A percentile compares a stretch with the other conserved stretches of the same genome.
phyloP scores from a whole-genome alignment of 1,140 invertebrate species.

The Aphaenogaster floridana region DNA sequence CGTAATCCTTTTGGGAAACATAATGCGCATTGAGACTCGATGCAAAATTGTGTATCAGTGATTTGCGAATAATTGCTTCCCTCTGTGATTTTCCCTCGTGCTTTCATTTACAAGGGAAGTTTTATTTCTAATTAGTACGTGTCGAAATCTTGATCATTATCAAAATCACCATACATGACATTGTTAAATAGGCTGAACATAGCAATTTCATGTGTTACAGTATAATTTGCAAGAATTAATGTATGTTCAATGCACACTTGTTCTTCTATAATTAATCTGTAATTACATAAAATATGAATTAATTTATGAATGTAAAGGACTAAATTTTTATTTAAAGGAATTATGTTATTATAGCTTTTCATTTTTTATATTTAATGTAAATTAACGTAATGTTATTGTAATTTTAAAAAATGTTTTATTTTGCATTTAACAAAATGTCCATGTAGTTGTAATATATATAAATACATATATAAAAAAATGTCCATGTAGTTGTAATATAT shows the following conservation, averaged over 20 bases:
- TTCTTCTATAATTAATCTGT: slow-evolving; percentile 33
- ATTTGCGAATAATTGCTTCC: slow-evolving; percentile 68
- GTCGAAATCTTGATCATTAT: slow-evolving; percentile 33
- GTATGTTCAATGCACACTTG: slow-evolving; percentile 1
- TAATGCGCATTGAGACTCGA: slow-evolving; percentile 65
- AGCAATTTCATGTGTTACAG: neutral
- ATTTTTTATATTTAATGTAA: neutral
- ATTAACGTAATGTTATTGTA: neutral
- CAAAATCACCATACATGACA: slow-evolving; percentile 19
- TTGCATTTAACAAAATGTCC: neutral
- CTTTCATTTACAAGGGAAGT: slow-evolving; percentile 33
- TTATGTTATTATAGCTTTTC: slow-evolving; percentile 13
- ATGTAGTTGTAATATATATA: neutral
- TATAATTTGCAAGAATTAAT: slow-evolving; percentile 43
- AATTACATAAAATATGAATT: slow-evolving; percentile 34
- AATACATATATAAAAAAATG: neutral
- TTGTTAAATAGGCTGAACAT: slow-evolving; percentile 9
- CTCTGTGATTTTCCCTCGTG: slow-evolving; percentile 1
- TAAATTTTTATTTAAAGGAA: slow-evolving; percentile 19
- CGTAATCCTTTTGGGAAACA: slow-evolving; percentile 72
- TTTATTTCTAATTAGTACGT: slow-evolving; percentile 50
- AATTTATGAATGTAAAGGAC: slow-evolving; percentile 32
- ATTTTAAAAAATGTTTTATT: neutral
- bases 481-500: neutral
- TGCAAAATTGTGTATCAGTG: slow-evolving; percentile 72